Evolutionary conservation across 2,113 vertebrate genomes (phyloP).

Genomic region (Perca fluviatilis): DNA sequence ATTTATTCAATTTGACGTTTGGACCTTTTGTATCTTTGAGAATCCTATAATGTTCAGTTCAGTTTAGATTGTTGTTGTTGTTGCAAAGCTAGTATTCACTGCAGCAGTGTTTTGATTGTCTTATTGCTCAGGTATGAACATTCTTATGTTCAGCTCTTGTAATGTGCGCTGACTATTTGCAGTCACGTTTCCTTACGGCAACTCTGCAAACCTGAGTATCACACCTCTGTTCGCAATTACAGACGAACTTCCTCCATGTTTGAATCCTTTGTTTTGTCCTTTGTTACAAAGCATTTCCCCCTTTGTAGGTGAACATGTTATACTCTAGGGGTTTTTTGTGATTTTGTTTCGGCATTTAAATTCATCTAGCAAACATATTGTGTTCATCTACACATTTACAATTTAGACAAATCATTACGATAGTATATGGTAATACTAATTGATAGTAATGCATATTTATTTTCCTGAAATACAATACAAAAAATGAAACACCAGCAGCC

Average conservation of each 20-base stretch:
- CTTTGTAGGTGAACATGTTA: slow-evolving; percentile 19
- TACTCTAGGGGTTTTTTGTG: neutral
- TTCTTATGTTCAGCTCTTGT: neutral
- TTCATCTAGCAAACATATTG: neutral
- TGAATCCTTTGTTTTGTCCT: slow-evolving; percentile 21
- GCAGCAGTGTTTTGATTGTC: neutral
- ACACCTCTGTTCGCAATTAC: neutral
- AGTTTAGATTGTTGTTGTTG: neutral
- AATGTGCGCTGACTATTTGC: neutral
- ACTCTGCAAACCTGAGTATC: slow-evolving; percentile 23
- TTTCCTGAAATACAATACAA: neutral
- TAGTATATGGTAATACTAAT: neutral
- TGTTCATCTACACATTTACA: neutral
- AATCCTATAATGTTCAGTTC: neutral
- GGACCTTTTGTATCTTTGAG: neutral
- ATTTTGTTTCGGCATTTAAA: neutral
- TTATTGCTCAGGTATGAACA: slow-evolving; percentile 2
- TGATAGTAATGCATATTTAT: neutral
- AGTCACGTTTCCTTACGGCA: neutral
- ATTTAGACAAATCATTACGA: neutral
- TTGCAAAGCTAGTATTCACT: neutral
- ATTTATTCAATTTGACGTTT: neutral
- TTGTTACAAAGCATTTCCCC: neutral
- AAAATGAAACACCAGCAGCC: neutral
- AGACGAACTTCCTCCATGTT: slow-evolving; percentile 17